Evolutionary conservation across 2,113 vertebrate genomes (phyloP), one percentile per base, ranked within the genome.

Genomic region (Jacana jacana): DNA sequence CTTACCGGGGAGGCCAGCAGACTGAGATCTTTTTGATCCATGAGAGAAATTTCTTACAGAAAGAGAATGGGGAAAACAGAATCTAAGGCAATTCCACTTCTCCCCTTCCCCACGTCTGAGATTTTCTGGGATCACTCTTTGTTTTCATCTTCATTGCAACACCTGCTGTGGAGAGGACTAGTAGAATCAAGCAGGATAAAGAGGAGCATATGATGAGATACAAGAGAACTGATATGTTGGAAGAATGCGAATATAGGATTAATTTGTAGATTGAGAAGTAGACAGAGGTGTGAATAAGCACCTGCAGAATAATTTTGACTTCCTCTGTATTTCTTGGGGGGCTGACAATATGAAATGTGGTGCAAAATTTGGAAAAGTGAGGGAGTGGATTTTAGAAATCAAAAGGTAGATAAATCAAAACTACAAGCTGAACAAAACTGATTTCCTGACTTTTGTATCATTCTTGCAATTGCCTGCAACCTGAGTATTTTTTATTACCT

Each of bases 361-460:
- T 88, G 85, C 75, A 93, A 92, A 93, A 48, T 49, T 28, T 77
- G 85, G 61, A 73, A 75, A 20, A 37, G 10, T 44, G 71, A 76
- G 81, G 52, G 57, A 20, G 25, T 81, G 85, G 61, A 76, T 94
- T 94, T 93, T 71, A 87, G 78, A 73, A 94, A 72, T 54, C 44
- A 46, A 40, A 88, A 40, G 15, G 48, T 24, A 49, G 54, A 52
- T 48, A 66, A 44, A 80, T 72, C 52, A 80, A 73, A 93, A 60
- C 30, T 60, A 17, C 52, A 81, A 48, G 48, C 24, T 52, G 81
- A 95, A 87, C 65, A 54, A 42, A 91, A 68, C 42, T 13, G 39
- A 49, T 95, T 97, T 95, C 84, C 69, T 72, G 37, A 52, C 37
- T 58, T 91, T 89, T 94, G 70, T 85, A 76, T 91, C 81, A 81